Evolutionary conservation across 2,888 invertebrate species (phyloP).

Genomic region (Tiliacea citrago): DNA sequence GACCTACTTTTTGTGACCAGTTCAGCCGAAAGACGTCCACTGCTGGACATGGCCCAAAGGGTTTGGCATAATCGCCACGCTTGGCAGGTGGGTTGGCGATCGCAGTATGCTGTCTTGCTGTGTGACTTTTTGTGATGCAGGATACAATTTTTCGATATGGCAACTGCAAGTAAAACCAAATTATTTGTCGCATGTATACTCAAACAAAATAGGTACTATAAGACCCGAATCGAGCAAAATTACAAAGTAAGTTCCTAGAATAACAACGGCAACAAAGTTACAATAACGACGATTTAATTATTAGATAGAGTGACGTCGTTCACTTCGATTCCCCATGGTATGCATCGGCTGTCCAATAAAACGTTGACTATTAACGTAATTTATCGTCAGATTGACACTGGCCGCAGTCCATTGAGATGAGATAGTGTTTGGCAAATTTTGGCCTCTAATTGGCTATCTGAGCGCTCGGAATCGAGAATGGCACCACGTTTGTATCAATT

Average conservation of each 20-base stretch:
- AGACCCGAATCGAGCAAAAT: constrained; percentile 18
- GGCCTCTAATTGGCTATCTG: constrained; percentile 54
- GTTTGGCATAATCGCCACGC: too few species aligned
- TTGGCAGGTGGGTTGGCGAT: too few species aligned
- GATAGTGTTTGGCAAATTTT: constrained; percentile 58
- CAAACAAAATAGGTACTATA: constrained; percentile 12
- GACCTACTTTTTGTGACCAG: too few species aligned
- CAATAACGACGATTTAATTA: constrained; percentile 58
- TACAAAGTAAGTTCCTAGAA: constrained; percentile 24
- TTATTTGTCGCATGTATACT: constrained; percentile 8
- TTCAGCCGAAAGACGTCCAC: too few species aligned
- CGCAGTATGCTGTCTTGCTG: too few species aligned
- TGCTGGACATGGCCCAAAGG: too few species aligned
- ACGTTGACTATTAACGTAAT: constrained; percentile 80
- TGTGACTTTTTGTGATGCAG: constrained; percentile 3
- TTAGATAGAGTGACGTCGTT: constrained; percentile 54
- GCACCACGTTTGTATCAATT: constrained; percentile 38
- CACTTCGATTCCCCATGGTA: constrained; percentile 65
- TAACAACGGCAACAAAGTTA: constrained; percentile 34
- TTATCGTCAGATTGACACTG: constrained; percentile 77
- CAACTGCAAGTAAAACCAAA: neutral
- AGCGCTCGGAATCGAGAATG: constrained; percentile 31
- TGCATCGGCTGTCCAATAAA: constrained; percentile 80
- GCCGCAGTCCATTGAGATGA: constrained; percentile 57
- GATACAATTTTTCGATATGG: neutral